Percentiles rank a stretch among this genome's conserved stretches.
phyloP scores from a whole-genome alignment of 2,113 vertebrate species.

The Thermophis baileyi region DNA sequence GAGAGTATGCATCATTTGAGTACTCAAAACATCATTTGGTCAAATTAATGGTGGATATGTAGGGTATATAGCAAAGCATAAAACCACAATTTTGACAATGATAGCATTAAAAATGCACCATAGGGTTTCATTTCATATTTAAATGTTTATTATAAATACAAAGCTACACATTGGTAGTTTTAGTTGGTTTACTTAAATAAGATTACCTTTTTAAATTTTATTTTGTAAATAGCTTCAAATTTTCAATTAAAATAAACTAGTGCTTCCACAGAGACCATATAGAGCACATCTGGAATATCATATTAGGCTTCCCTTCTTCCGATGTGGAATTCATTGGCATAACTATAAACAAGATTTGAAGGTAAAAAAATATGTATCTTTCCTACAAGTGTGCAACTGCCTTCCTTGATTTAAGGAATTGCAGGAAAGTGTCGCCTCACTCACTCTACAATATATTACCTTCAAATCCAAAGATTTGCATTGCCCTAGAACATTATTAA shows the following conservation, averaged over 20 bases:
- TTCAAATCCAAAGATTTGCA: neutral
- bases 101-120: neutral
- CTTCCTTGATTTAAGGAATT: neutral
- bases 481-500: neutral
- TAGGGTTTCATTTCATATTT: neutral
- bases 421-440: neutral
- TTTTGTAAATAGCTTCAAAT: neutral
- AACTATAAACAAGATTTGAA: neutral
- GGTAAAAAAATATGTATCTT: neutral
- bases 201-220: neutral
- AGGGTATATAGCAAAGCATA: neutral
- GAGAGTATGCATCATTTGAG: neutral
- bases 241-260: neutral
- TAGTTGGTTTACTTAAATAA: neutral
- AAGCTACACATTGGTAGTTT: neutral
- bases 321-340: neutral
- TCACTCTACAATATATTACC: neutral
- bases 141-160: neutral
- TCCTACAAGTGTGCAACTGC: neutral
- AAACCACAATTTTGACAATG: neutral
- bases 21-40: neutral
- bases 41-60: neutral
- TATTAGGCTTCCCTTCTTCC: neutral
- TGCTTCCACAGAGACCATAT: neutral
- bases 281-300: neutral